Conservation (phyloP, 1,140 invertebrate species). For the Drosophila persimilis region DNA sequence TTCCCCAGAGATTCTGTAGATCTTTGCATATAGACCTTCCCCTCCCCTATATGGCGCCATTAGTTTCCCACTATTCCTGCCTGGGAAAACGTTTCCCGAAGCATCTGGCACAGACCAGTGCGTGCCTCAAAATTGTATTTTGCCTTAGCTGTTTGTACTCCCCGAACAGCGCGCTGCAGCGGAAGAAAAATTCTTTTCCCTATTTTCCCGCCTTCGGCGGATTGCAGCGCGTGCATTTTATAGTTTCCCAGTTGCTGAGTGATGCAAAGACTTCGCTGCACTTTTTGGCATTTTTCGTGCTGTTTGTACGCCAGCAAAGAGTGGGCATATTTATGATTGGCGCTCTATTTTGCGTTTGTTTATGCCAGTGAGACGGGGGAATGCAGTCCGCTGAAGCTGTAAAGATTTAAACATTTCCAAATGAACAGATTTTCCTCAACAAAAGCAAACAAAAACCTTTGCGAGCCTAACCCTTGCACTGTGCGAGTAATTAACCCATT, state of each 20-base stretch:
- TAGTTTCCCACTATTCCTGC: conserved; percentile 58
- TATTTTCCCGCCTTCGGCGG: conserved; percentile 1
- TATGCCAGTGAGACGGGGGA: conserved; percentile 10
- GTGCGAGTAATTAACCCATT: conserved; percentile 58
- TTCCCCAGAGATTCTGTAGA: conserved; percentile 20
- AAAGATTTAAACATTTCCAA: neutral
- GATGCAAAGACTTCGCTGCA: conserved; percentile 29
- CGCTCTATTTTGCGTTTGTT: conserved; percentile 34
- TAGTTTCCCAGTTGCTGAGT: conserved; percentile 59
- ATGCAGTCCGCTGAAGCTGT: conserved; percentile 1
- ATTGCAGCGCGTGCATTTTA: conserved; percentile 75
- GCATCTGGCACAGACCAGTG: conserved; percentile 60
- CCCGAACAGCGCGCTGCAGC: neutral
- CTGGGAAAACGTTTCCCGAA: conserved; percentile 42
- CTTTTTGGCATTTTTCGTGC: conserved; percentile 32
- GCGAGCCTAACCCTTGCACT: conserved; percentile 15
- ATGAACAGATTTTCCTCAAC: no score
- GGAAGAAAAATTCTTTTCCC: conserved; percentile 31
- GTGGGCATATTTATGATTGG: conserved; percentile 41
- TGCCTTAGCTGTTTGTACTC: conserved; percentile 16
- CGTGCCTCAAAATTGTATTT: conserved; percentile 46
- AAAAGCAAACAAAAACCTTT: conserved; percentile 23
- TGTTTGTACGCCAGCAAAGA: conserved; percentile 29
- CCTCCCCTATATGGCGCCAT: conserved; percentile 35
- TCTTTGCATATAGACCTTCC: conserved; percentile 8